Evolutionary conservation across 1,140 invertebrate genomes (phyloP).

Genomic region (Tribolium madens): DNA sequence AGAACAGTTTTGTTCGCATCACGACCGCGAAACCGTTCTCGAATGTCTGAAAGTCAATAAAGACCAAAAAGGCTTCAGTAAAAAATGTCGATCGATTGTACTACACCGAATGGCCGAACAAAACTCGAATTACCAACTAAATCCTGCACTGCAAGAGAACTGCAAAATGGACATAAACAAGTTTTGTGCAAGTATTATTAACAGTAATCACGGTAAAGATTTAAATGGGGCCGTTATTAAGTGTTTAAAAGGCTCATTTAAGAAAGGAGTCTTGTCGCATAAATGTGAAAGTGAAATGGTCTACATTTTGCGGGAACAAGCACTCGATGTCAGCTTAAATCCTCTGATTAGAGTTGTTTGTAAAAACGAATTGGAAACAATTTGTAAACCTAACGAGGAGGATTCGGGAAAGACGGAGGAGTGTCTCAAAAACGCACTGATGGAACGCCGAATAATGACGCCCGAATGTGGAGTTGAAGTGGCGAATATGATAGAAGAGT

Average conservation of each 20-base stretch:
- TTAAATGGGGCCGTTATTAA: constrained; percentile 72
- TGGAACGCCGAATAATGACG: constrained; percentile 78
- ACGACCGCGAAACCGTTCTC: constrained; percentile 76
- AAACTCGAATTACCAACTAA: constrained; percentile 92
- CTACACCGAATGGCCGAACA: constrained; percentile 92
- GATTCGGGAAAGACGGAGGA: constrained; percentile 79
- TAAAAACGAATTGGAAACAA: constrained; percentile 74
- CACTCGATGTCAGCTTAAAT: constrained; percentile 88
- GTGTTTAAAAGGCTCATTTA: constrained; percentile 83
- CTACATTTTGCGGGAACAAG: constrained; percentile 85
- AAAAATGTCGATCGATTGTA: constrained; percentile 87
- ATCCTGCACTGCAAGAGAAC: constrained; percentile 84
- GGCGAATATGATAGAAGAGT: constrained; percentile 83
- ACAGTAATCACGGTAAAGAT: constrained; percentile 66
- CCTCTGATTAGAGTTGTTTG: constrained; percentile 85
- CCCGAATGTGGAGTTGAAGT: constrained; percentile 84
- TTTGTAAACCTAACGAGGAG: constrained; percentile 72
- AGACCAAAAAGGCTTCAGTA: constrained; percentile 85
- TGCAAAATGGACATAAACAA: constrained; percentile 81
- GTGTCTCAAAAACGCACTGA: constrained; percentile 87
- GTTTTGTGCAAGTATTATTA: constrained; percentile 70
- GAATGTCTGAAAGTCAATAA: constrained; percentile 83
- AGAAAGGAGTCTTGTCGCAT: constrained; percentile 77
- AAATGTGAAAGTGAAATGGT: constrained; percentile 86
- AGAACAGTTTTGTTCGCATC: constrained; percentile 80